Evolutionary conservation across 2,797 vertebrate genomes (phyloP).

Genomic region (Remorina albescens): DNA sequence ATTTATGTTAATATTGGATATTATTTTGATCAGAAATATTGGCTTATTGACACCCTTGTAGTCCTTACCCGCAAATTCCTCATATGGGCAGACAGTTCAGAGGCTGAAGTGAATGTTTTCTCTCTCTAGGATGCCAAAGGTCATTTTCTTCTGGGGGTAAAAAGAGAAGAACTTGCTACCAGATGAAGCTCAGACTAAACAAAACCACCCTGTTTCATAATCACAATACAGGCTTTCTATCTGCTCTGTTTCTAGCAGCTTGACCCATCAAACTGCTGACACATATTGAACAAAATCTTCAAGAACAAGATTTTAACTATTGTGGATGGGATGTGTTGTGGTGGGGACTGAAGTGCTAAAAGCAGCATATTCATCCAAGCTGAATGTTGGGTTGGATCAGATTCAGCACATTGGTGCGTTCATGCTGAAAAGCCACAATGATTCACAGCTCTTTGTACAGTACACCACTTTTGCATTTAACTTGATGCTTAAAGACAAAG

Average conservation of each 20-base stretch:
- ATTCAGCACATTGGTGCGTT: constrained; percentile 41
- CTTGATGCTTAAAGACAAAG: constrained; percentile 11
- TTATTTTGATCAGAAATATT: background rate
- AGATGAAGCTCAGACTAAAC: constrained; percentile 11
- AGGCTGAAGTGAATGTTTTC: background rate
- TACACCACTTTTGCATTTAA: constrained; percentile 29
- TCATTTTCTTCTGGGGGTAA: too few species aligned
- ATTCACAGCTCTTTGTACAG: constrained; percentile 49
- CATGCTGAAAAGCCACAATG: constrained; percentile 56
- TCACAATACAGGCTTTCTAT: constrained; percentile 15
- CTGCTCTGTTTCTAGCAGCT: constrained; percentile 19
- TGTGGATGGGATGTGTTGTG: constrained; percentile 31
- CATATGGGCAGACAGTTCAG: background rate
- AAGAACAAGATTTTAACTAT: constrained; percentile 23
- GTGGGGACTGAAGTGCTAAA: constrained; percentile 33
- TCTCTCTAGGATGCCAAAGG: background rate
- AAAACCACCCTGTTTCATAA: constrained; percentile 11
- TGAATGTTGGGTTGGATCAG: constrained; percentile 32
- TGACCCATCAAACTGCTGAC: constrained; percentile 12
- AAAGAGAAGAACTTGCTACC: constrained; percentile 6
- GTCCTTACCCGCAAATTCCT: too few species aligned
- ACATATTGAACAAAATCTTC: constrained; percentile 21
- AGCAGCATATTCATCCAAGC: constrained; percentile 43
- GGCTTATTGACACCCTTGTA: too few species aligned
- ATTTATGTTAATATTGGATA: too few species aligned